These are phyloP conservation scores for Trematomus bernacchii DNA, from an alignment of 2,797 vertebrate species.

Conservation along the genomic window DNA sequence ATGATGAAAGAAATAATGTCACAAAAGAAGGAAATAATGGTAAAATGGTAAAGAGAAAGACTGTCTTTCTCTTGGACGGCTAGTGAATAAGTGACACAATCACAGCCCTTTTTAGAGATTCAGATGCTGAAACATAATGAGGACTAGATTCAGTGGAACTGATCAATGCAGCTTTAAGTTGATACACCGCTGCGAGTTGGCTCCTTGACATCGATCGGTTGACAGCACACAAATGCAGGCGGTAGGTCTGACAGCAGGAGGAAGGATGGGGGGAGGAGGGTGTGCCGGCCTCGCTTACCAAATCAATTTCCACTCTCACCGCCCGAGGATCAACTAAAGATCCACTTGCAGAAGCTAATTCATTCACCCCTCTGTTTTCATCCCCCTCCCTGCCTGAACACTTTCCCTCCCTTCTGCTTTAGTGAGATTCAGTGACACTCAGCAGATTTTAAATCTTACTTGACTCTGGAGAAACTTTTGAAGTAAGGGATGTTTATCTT, in stretches of 20 bases:
- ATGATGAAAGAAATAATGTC: background rate
- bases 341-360: slow-evolving; percentile 55
- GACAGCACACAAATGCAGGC: slow-evolving; percentile 38
- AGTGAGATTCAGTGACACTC: slow-evolving; percentile 11
- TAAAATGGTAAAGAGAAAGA: background rate
- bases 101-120: slow-evolving; percentile 37
- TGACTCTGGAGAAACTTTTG: slow-evolving; percentile 32
- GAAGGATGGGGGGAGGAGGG: slow-evolving; percentile 26
- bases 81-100: slow-evolving; percentile 22
- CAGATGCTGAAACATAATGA: slow-evolving; percentile 63
- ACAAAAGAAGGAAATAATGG: background rate
- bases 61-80: background rate
- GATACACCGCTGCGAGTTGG: slow-evolving; percentile 43
- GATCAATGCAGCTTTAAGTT: slow-evolving; percentile 60
- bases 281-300: slow-evolving; percentile 45
- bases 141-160: slow-evolving; percentile 63
- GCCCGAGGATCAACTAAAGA: slow-evolving; percentile 58
- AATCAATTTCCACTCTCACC: slow-evolving; percentile 75
- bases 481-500: slow-evolving; percentile 52
- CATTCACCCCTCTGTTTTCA: slow-evolving; percentile 49
- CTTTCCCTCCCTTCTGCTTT: slow-evolving; percentile 35
- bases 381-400: slow-evolving; percentile 24
- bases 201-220: slow-evolving; percentile 61
- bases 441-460: slow-evolving; percentile 48
- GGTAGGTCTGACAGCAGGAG: slow-evolving; percentile 51